Evolutionary conservation across 2,113 vertebrate species (phyloP), one percentile per base, ranked within the genome.

Genomic region (Anarrhichthys ocellatus): DNA sequence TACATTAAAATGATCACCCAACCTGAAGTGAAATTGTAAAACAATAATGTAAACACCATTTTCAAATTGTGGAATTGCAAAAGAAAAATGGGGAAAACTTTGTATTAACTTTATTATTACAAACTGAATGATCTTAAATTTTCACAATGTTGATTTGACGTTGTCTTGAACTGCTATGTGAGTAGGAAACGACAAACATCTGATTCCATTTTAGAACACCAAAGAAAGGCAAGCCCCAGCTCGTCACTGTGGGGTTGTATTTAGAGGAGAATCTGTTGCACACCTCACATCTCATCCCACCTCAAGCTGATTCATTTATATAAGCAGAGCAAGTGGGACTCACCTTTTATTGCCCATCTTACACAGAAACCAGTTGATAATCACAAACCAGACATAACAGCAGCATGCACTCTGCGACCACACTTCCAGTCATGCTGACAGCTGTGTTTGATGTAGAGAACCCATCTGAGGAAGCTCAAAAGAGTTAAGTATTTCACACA

Each of bases 311-410:
- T 54, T 52, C 13, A 58, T 54, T 67, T 72, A 44, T 72, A 8
- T 65, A 65, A 65, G 46, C 24, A 13, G 48, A 42, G 24, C 20
- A 76, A 29, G 36, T 46, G 46, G 69, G 48, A 29, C 42, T 68
- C n/a, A 0, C 67, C 34, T 38, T 58, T 83, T 18, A 22, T 42
- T 15, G 29, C 50, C 50, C 38, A 46, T 69, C 27, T 11, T 11
- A 58, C 3, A 58, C 73, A 42, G 75, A 56, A 36, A 42, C 46
- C 24, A 32, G 32, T 64, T 54, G 2, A 42, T 75, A 78, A 82
- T 78, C 9, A 46, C 63, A 75, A 86, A 64, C 29, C 50, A 66
- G 54, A 79, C 58, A 67, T 34, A 71, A 56, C 46, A n/a, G 66
- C 71, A 71, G 48, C 8, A 27, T 52, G 56, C 32, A 46, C 52